Evolutionary conservation across 2,888 invertebrate species (phyloP).

Genomic region (Dendrolimus houi): DNA sequence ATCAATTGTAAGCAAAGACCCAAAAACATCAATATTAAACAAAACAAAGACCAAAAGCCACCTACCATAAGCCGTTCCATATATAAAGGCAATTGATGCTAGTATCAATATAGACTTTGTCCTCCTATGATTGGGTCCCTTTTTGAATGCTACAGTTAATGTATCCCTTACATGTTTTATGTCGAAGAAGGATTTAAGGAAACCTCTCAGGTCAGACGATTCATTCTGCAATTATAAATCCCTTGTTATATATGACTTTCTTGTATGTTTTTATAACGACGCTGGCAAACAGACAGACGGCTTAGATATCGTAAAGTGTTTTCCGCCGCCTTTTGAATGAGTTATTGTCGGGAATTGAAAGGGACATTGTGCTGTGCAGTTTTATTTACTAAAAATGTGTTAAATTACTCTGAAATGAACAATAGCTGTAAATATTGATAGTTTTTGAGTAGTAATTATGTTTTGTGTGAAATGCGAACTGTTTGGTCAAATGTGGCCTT

Average conservation of each 20-base stretch:
- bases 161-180: slow-evolving; percentile 68
- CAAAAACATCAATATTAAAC: slow-evolving; percentile 2
- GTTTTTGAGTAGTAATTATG: no score
- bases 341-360: background rate
- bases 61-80: slow-evolving; percentile 58
- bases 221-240: slow-evolving; percentile 40
- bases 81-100: slow-evolving; percentile 49
- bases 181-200: slow-evolving; percentile 67
- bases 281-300: no score
- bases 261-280: slow-evolving; percentile 3
- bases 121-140: slow-evolving; percentile 49
- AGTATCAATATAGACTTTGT: slow-evolving; percentile 55
- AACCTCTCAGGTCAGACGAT: slow-evolving; percentile 28
- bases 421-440: no score
- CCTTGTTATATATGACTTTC: slow-evolving; percentile 13
- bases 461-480: background rate
- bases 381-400: no score
- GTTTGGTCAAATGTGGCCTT: no score
- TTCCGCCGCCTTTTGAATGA: slow-evolving; percentile 8
- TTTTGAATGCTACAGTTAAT: slow-evolving; percentile 67
- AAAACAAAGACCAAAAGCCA: slow-evolving; percentile 25
- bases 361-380: no score
- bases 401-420: no score
- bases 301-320: background rate
- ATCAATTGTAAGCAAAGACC: background rate